Percentiles rank a stretch among this genome's conserved stretches.
Conservation (phyloP, 2,888 invertebrate genomes). For the Sphinx pinastri region DNA sequence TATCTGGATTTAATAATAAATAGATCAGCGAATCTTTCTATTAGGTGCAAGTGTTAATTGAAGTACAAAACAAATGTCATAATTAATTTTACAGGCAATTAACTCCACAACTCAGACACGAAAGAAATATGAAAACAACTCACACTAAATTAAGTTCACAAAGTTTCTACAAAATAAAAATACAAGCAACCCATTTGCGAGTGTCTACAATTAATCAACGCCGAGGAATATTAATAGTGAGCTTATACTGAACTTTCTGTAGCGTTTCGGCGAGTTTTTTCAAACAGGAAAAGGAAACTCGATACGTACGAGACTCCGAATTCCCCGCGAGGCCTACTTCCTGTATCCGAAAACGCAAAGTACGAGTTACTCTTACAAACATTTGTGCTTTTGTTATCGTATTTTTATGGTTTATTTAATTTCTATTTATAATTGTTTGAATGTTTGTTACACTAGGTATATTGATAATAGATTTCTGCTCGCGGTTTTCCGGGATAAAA, state of each 20-base stretch:
- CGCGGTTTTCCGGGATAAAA: too few relatives aligned
- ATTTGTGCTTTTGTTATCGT: background rate
- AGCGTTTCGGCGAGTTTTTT: constrained; percentile 39
- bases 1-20: too few relatives aligned
- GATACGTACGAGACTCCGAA: constrained; percentile 48
- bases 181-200: background rate
- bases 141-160: background rate
- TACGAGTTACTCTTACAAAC: constrained; percentile 10
- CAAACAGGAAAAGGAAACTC: constrained; percentile 51
- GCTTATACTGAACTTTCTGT: constrained; percentile 5
- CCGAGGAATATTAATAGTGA: background rate
- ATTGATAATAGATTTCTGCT: too few relatives aligned
- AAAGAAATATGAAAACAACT: background rate
- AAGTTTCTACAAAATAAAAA: background rate
- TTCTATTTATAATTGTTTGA: background rate
- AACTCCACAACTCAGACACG: background rate
- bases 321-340: constrained; percentile 54
- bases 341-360: constrained; percentile 32
- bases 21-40: too few relatives aligned
- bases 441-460: background rate
- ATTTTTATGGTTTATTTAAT: background rate
- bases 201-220: background rate
- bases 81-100: too few relatives aligned
- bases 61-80: too few relatives aligned
- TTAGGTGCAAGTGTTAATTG: too few relatives aligned